phyloP scores from a whole-genome alignment of 2,797 vertebrate species.

The Sebastes cheni region DNA sequence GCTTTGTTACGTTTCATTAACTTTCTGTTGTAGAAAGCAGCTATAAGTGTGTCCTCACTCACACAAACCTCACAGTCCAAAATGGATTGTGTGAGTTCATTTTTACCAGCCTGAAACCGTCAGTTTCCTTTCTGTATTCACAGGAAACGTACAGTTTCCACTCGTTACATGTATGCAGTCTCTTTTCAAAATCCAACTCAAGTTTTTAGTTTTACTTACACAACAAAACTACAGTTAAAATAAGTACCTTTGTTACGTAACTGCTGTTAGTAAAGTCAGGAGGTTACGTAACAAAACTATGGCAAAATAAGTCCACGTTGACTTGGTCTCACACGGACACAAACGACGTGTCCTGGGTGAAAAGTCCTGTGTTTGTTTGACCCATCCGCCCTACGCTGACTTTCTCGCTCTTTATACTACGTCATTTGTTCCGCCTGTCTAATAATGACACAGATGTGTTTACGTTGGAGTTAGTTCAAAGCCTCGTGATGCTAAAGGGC shows the following conservation, averaged over 20 bases:
- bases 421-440: neutral
- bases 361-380: neutral
- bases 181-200: no score
- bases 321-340: no score
- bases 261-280: no score
- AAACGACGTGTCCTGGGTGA: no score
- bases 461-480: neutral
- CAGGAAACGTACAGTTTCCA: neutral
- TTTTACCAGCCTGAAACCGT: neutral
- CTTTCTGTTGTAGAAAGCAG: neutral
- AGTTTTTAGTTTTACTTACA: no score
- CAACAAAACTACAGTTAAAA: no score
- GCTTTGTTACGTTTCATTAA: neutral
- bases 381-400: neutral
- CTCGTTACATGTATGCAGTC: no score
- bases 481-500: neutral
- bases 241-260: no score
- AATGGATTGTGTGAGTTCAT: neutral
- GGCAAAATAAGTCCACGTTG: no score
- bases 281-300: no score
- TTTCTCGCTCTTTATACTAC: neutral
- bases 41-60: neutral
- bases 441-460: neutral
- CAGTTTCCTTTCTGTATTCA: neutral
- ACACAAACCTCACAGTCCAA: neutral